These are phyloP conservation scores for Rhimphoctona megacephalus DNA, from an alignment of 2,888 invertebrate species.

Conservation along the genomic window DNA sequence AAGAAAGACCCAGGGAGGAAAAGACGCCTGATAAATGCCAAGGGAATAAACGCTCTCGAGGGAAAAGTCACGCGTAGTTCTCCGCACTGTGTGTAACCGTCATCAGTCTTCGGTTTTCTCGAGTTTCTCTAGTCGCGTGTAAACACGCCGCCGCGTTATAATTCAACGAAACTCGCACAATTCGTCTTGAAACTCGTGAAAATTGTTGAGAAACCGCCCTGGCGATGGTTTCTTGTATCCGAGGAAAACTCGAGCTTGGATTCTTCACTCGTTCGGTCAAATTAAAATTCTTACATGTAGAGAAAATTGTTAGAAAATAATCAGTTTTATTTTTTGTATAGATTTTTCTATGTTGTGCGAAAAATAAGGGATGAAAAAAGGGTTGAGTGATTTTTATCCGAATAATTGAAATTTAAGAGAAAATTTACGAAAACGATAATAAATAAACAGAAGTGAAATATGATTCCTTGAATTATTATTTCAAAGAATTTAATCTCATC, in stretches of 20 bases:
- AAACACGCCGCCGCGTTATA: slow-evolving; percentile 51
- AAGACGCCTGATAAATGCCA: slow-evolving; percentile 50
- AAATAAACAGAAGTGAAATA: too few relatives aligned
- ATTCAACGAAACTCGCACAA: slow-evolving; percentile 35
- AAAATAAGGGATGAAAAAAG: not conserved
- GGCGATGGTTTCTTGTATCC: slow-evolving; percentile 7
- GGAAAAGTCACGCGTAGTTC: slow-evolving; percentile 41
- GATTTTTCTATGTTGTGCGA: not conserved
- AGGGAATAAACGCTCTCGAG: slow-evolving; percentile 42
- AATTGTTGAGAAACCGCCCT: slow-evolving; percentile 20
- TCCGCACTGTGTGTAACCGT: slow-evolving; percentile 32
- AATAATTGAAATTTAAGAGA: too few relatives aligned
- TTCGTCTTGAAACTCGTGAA: slow-evolving; percentile 39
- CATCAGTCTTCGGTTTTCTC: slow-evolving; percentile 51
- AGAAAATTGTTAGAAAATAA: not conserved
- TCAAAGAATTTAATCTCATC: too few relatives aligned
- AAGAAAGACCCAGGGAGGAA: not conserved
- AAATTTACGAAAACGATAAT: too few relatives aligned
- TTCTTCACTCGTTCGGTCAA: slow-evolving; percentile 4
- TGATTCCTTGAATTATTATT: too few relatives aligned
- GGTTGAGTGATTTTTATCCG: too few relatives aligned
- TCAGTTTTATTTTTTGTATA: not conserved
- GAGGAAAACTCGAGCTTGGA: not conserved
- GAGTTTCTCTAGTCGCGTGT: slow-evolving; percentile 44
- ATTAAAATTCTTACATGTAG: slow-evolving; percentile 9